phyloP scores from a whole-genome alignment of 2,888 invertebrate species.

The Cataglyphis cursor region DNA sequence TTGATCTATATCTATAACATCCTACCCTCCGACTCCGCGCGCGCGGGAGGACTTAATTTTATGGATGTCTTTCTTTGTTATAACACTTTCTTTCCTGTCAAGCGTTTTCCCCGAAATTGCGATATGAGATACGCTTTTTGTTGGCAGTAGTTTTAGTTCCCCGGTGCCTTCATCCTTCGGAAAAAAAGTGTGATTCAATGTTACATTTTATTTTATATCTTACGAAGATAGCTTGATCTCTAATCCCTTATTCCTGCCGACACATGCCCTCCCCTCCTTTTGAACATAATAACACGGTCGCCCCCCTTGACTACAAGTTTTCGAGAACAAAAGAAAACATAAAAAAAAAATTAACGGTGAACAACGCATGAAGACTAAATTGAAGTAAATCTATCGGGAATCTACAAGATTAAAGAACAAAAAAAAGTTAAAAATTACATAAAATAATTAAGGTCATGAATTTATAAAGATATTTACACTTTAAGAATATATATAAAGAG shows the following conservation, averaged over 20 bases:
- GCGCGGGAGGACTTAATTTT: not conserved
- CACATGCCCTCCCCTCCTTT: slow-evolving; percentile 58
- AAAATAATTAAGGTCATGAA: slow-evolving; percentile 83
- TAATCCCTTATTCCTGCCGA: slow-evolving; percentile 60
- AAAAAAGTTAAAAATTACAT: slow-evolving; percentile 74
- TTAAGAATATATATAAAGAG: slow-evolving; percentile 75
- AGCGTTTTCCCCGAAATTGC: slow-evolving; percentile 28
- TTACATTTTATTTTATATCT: slow-evolving; percentile 58
- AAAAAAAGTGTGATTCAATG: slow-evolving; percentile 54
- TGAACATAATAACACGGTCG: slow-evolving; percentile 68
- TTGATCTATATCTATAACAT: not conserved
- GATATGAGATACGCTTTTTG: slow-evolving; percentile 28
- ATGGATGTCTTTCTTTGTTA: slow-evolving; percentile 17
- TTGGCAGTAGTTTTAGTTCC: slow-evolving; percentile 50
- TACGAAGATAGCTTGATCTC: slow-evolving; percentile 68
- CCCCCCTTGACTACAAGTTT: slow-evolving; percentile 86
- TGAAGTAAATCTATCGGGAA: slow-evolving; percentile 63
- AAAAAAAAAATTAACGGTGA: slow-evolving; percentile 61
- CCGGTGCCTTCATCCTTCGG: slow-evolving; percentile 59
- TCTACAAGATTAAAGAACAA: slow-evolving; percentile 63
- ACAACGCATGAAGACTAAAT: slow-evolving; percentile 62
- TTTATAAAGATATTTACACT: slow-evolving; percentile 84
- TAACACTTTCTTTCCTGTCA: slow-evolving; percentile 14
- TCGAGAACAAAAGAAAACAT: slow-evolving; percentile 71
- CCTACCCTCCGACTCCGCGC: not conserved